Conservation (phyloP, 2,888 invertebrate genomes). For the Trissolcus brochymenae region DNA sequence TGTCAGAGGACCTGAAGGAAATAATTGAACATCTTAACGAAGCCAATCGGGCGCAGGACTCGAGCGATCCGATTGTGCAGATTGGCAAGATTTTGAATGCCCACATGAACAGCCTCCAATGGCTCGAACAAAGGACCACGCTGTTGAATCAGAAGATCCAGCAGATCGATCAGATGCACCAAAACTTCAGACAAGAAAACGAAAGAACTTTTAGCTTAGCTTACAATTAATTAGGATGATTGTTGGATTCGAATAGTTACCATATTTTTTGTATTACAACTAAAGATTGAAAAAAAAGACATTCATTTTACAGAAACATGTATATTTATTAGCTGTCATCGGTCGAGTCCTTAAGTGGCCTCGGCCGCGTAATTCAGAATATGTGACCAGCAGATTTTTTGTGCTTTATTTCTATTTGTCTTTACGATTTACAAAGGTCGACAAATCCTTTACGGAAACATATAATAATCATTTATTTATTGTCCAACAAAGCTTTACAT, state of each 20-base stretch:
- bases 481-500: too few relatives aligned
- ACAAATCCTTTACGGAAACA: too few relatives aligned
- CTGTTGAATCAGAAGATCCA: conserved; percentile 88
- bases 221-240: conserved; percentile 71
- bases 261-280: neutral
- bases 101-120: conserved; percentile 96
- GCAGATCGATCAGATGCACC: conserved; percentile 88
- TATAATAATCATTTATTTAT: too few relatives aligned
- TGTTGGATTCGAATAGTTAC: neutral
- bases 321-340: too few relatives aligned
- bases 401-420: too few relatives aligned
- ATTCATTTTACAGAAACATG: too few relatives aligned
- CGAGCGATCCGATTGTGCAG: conserved; percentile 92
- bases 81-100: conserved; percentile 96
- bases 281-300: too few relatives aligned
- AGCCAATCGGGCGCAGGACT: conserved; percentile 88
- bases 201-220: conserved; percentile 83
- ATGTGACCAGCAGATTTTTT: too few relatives aligned
- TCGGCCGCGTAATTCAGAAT: too few relatives aligned
- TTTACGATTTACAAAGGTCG: too few relatives aligned
- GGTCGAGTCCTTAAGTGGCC: too few relatives aligned
- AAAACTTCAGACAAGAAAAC: conserved; percentile 85
- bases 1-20: conserved; percentile 96
- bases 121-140: conserved; percentile 92
- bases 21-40: conserved; percentile 96